A percentile compares a stretch with the other conserved stretches of the same genome.
phyloP scores from a whole-genome alignment of 2,888 invertebrate species.

The Cryptus viduatorius region DNA sequence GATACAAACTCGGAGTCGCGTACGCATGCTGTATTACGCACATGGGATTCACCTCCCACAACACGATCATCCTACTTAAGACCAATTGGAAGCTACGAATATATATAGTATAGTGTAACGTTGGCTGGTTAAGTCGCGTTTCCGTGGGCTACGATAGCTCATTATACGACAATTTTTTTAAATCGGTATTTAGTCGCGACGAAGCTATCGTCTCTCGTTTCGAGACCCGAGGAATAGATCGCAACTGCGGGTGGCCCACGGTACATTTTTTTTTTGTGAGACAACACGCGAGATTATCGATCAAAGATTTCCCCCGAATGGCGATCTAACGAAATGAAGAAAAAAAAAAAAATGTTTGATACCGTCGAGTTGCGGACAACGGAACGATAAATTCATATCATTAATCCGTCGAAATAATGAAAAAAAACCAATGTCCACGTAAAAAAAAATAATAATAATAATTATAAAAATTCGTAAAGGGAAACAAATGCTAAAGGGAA shows the following conservation, averaged over 20 bases:
- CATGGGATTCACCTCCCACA: constrained; percentile 62
- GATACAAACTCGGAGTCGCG: constrained; percentile 11
- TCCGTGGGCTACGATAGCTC: constrained; percentile 46
- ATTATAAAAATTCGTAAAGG: constrained; percentile 24
- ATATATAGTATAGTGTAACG: constrained; percentile 52
- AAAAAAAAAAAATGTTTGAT: constrained; percentile 3
- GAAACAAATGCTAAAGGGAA: constrained; percentile 21
- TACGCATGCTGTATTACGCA: constrained; percentile 32
- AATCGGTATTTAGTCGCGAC: constrained; percentile 25
- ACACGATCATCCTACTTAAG: constrained; percentile 69
- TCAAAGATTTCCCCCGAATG: constrained; percentile 4
- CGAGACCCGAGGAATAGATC: constrained; percentile 38
- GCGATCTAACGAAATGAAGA: not conserved
- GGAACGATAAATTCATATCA: constrained; percentile 61
- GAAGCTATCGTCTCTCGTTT: constrained; percentile 27
- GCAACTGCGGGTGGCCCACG: not conserved
- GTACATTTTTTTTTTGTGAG: not conserved
- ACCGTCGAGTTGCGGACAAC: constrained; percentile 20
- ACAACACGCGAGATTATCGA: not conserved
- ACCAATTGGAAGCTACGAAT: constrained; percentile 68
- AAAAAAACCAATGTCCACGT: not conserved
- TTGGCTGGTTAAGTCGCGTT: constrained; percentile 50
- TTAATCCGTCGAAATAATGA: constrained; percentile 50
- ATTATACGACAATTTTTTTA: constrained; percentile 53
- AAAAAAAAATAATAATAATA: not conserved